A percentile compares a stretch with the other conserved stretches of the same genome.
Evolutionary conservation across 64 coral and sea anemone genomes (phyloP).

Genomic region (Acropora tenuis): DNA sequence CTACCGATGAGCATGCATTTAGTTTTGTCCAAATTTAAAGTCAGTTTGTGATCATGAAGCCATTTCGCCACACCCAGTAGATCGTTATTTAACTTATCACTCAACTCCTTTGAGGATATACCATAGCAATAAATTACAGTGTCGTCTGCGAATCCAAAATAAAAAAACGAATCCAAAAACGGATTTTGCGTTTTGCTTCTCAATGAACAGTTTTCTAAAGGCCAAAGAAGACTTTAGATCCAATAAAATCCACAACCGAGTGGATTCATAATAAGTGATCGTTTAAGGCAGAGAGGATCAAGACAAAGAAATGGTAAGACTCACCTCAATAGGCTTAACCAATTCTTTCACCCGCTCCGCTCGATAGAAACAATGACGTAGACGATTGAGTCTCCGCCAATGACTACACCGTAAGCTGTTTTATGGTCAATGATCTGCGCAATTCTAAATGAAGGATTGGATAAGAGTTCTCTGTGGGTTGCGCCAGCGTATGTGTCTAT

Average conservation of each 20-base stretch:
- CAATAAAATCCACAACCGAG: background rate
- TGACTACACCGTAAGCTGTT: slow-evolving; percentile 58
- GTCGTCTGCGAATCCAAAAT: too few relatives aligned
- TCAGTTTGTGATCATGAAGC: too few relatives aligned
- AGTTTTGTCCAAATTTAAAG: too few relatives aligned
- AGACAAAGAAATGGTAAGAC: background rate
- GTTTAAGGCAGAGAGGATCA: background rate
- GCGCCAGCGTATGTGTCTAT: slow-evolving; percentile 53
- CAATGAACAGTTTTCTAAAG: background rate
- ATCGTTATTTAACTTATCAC: too few relatives aligned
- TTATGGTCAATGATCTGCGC: slow-evolving; percentile 46
- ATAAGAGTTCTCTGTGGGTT: slow-evolving; percentile 30
- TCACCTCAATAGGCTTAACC: background rate
- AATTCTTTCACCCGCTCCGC: slow-evolving; percentile 14
- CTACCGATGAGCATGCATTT: too few relatives aligned
- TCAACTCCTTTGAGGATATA: too few relatives aligned
- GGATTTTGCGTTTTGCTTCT: background rate
- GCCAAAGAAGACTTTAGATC: background rate
- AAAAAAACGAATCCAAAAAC: background rate
- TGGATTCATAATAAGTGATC: background rate
- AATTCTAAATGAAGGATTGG: slow-evolving; percentile 29
- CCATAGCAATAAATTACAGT: too few relatives aligned
- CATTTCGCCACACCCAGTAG: too few relatives aligned
- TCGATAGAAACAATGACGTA: slow-evolving; percentile 50
- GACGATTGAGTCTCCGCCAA: slow-evolving; percentile 50